phyloP scores from a whole-genome alignment of 1,140 invertebrate genomes.

The Mya arenaria region DNA sequence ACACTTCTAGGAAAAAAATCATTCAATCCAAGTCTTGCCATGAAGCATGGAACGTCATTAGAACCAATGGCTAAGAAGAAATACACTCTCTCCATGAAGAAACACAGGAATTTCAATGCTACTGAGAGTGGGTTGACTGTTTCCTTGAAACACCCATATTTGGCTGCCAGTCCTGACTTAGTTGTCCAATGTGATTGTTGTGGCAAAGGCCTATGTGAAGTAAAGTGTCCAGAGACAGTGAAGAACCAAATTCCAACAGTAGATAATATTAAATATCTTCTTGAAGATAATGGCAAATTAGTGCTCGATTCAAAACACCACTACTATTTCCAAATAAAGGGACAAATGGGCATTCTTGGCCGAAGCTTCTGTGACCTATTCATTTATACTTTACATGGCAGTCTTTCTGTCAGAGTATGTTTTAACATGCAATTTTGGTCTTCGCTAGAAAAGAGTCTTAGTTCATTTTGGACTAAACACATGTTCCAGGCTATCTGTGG shows the following conservation, averaged over 20 bases:
- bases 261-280: constrained; percentile 27
- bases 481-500: too few species aligned
- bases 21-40: not conserved
- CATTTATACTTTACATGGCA: constrained; percentile 42
- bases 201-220: constrained; percentile 41
- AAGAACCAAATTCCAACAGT: constrained; percentile 8
- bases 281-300: not conserved
- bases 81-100: constrained; percentile 20
- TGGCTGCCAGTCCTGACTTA: constrained; percentile 40
- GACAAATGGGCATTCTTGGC: constrained; percentile 22
- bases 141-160: not conserved
- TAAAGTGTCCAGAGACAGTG: constrained; percentile 38
- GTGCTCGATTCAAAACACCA: not conserved
- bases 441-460: too few species aligned
- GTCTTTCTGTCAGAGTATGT: too few species aligned
- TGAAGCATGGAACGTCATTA: constrained; percentile 48
- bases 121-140: constrained; percentile 28
- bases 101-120: constrained; percentile 16
- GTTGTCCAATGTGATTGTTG: constrained; percentile 21
- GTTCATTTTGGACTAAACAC: too few species aligned
- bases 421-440: too few species aligned
- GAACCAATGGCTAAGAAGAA: constrained; percentile 34
- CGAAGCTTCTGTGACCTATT: constrained; percentile 36
- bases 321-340: constrained; percentile 38
- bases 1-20: constrained; percentile 2